phyloP scores from a whole-genome alignment of 2,888 invertebrate genomes.

The Plemyria rubiginata region DNA sequence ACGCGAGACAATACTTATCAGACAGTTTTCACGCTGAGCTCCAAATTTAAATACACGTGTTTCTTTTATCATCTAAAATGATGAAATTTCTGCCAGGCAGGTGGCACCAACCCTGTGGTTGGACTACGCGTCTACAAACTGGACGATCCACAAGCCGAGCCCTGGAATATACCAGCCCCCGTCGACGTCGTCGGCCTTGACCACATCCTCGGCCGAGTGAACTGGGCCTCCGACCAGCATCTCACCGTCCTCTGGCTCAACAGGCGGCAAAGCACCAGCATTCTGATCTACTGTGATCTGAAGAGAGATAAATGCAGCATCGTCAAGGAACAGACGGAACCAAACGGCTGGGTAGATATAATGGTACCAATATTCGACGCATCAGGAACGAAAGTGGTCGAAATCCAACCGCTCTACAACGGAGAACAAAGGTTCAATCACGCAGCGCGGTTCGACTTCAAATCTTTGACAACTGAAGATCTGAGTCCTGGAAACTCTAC shows the following conservation, averaged over 20 bases:
- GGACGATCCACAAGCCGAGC: constrained; percentile 54
- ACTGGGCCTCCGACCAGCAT: constrained; percentile 89
- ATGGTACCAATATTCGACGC: constrained; percentile 81
- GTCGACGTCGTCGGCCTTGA: constrained; percentile 84
- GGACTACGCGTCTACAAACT: constrained; percentile 86
- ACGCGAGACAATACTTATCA: no score
- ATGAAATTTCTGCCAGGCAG: constrained; percentile 84
- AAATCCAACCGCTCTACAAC: constrained; percentile 64
- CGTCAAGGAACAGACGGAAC: constrained; percentile 77
- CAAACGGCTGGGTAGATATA: constrained; percentile 89
- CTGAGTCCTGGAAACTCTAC: constrained; percentile 85
- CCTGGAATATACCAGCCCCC: constrained; percentile 80
- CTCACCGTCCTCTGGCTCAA: constrained; percentile 93
- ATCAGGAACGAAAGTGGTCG: constrained; percentile 74
- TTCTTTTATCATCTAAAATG: no score
- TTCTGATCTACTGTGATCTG: constrained; percentile 85
- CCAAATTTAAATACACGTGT: not conserved
- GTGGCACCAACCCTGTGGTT: constrained; percentile 90
- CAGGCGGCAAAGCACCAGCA: constrained; percentile 90
- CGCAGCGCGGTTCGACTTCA: constrained; percentile 65
- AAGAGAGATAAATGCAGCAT: constrained; percentile 69
- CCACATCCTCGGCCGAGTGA: constrained; percentile 88
- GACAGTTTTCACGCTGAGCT: not conserved
- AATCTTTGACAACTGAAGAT: constrained; percentile 62
- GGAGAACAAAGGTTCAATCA: constrained; percentile 78